Conservation (phyloP, 2,888 invertebrate species). For the Oscheius sp. region DNA sequence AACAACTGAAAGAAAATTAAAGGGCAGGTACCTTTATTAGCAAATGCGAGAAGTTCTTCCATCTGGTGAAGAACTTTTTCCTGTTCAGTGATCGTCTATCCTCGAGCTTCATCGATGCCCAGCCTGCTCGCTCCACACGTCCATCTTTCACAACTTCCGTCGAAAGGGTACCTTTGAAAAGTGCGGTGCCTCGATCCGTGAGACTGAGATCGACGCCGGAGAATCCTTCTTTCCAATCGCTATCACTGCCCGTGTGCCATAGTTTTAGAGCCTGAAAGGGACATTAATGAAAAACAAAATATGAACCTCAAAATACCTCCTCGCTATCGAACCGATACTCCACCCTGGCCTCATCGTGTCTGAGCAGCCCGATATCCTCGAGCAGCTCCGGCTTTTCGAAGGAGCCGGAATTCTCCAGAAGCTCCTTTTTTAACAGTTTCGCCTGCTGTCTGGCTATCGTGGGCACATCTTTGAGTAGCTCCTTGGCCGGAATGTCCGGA, state of each 20-base stretch:
- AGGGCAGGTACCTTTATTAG: constrained; percentile 60
- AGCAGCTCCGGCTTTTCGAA: constrained; percentile 52
- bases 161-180: constrained; percentile 61
- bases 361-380: constrained; percentile 53
- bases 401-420: constrained; percentile 41
- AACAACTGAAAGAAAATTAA: constrained; percentile 6
- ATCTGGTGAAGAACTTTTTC: constrained; percentile 62
- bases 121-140: constrained; percentile 68
- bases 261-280: constrained; percentile 42
- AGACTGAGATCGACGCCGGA: constrained; percentile 56
- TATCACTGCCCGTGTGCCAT: constrained; percentile 70
- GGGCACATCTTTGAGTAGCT: constrained; percentile 57
- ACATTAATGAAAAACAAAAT: constrained; percentile 15
- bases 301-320: constrained; percentile 46
- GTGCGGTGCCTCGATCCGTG: constrained; percentile 63
- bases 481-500: constrained; percentile 57
- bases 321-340: constrained; percentile 65
- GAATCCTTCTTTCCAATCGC: constrained; percentile 70
- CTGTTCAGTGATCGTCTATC: constrained; percentile 64
- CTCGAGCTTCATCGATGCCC: constrained; percentile 69
- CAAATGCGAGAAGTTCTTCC: constrained; percentile 69
- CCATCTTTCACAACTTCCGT: constrained; percentile 65
- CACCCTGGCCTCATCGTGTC: constrained; percentile 63
- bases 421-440: constrained; percentile 49
- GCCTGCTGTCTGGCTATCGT: constrained; percentile 54